Base-by-base conservation (phyloP, 2,797 vertebrate genomes). In the Gymnoscopelus braueri region DNA sequence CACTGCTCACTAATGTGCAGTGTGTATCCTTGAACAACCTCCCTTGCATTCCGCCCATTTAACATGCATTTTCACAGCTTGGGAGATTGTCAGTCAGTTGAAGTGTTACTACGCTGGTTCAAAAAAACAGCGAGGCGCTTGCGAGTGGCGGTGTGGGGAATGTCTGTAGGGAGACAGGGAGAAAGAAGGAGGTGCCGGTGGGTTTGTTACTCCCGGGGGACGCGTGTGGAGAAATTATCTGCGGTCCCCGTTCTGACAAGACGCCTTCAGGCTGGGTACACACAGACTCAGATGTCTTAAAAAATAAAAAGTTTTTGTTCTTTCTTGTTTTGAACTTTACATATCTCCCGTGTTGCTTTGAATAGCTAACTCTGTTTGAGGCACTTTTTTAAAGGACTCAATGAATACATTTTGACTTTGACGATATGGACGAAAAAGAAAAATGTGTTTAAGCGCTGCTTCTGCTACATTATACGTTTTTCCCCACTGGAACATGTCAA, bases 71-170 rank as follows among this genome's bases (percentile, higher is more conserved):
- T 64, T 75, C 60, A 12, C 7, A 0, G 51, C 80, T 78, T 88
- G 59, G 11, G 82, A 77, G 77, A 58, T 83, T 78, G 83, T 82
- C 87, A 86, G 74, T 90, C 88, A 84, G 81, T 75, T 78, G 72
- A 81, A 87, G 84, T 82, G 82, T 84, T 83, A 80, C 87, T 87
- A 79, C 77, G 80, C 63, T 88, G 84, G 82, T 84, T 75, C 81
- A 83, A 87, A 6, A 6, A 35, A 87, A 87, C 75, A 75, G 67
- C 85, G 80, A 74, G 71, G 78, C 65, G 70, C 79, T 84, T 84
- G 3, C 76, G 57, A 79, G 70, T 62, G 32, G 32, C 5, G 32
- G 19, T 66, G 60, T 61, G 72, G 82, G 75, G 60, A 75, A 57
- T 13, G 78, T 73, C 68, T 60, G 3, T 35, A 66, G 72, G 72